Conservation (phyloP, 2,888 invertebrate species). For the Smittia aterrima region DNA sequence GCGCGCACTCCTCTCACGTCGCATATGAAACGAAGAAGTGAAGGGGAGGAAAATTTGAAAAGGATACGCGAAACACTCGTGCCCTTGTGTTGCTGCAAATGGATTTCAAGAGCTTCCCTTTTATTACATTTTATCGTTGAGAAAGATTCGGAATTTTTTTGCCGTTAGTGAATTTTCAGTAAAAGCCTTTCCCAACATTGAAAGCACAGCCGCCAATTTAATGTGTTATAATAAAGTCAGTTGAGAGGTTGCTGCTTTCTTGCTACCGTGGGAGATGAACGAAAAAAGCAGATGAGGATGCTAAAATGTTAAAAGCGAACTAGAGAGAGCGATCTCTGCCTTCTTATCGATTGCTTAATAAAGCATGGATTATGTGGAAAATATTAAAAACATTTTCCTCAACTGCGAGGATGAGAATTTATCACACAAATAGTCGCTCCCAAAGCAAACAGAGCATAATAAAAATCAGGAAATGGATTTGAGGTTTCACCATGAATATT, state of each 20-base stretch:
- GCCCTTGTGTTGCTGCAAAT: slow-evolving; percentile 16
- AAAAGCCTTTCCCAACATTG: too few relatives aligned
- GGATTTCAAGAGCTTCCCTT: slow-evolving; percentile 35
- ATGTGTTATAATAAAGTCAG: neutral
- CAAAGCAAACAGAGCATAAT: neutral
- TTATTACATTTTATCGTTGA: slow-evolving; percentile 39
- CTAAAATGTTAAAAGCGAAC: slow-evolving; percentile 33
- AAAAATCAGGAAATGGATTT: slow-evolving; percentile 10
- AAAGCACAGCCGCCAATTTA: neutral
- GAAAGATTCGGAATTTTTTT: slow-evolving; percentile 16
- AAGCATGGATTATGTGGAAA: neutral
- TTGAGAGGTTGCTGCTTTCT: neutral
- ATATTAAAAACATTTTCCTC: slow-evolving; percentile 3
- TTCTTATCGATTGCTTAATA: slow-evolving; percentile 40
- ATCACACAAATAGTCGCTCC: neutral
- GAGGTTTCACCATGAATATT: slow-evolving; percentile 12
- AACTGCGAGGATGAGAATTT: neutral
- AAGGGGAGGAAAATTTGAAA: neutral
- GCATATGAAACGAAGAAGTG: neutral
- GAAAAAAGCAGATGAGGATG: slow-evolving; percentile 5
- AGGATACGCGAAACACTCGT: neutral
- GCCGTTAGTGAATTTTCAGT: neutral
- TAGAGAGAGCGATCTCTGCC: neutral
- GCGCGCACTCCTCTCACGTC: neutral
- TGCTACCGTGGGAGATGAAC: neutral